Base-by-base conservation (phyloP, 2,888 invertebrate species). In the Ochropleura leucogaster region DNA sequence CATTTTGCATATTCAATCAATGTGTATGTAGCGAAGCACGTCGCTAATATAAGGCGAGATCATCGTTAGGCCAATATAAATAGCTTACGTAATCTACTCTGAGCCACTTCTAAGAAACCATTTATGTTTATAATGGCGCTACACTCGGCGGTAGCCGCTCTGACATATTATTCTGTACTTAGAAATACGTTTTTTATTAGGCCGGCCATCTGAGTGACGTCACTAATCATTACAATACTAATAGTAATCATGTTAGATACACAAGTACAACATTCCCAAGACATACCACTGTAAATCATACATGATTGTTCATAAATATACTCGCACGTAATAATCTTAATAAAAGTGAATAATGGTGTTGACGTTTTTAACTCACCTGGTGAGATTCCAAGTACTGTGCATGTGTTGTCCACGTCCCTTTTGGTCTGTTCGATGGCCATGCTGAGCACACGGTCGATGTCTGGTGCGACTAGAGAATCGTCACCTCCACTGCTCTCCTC, bases 381-480 rank as follows among this genome's bases (percentile, higher is more conserved):
- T 93, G 98, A 98, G 95, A 99, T 99, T 94, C 98, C 98, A 90
- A 99, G 97, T 87, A 98, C 97, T 71, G 97, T 97, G 95, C 98
- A 99, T 14, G 98, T 98, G 91, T 97, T 98, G 93, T 98, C 98
- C 69, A 98, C 98, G 92, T 99, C 99, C 90, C 98, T 97, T 89
- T 98, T 98, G 85, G 98, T 97, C 93, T 99, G 98, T 91, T 98
- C 98, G 88, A 99, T 98, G 47, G 98, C 98, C 95, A 98, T 97
- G 79, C 98, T 98, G 70, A 98, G 97, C 53, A 98, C 98, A 20
- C 98, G 98, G 92, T 98, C 98, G 85, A 98, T 98, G 88, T 98
- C 98, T 87, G 98, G 98, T 68, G 98, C 97, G 68, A 97, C 97
- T 66, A 98, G 93, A 69, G 97, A 96, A 40, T 97, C 97, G 72